Conservation (phyloP, 1,140 invertebrate species). For the Zaprionus davidi region DNA sequence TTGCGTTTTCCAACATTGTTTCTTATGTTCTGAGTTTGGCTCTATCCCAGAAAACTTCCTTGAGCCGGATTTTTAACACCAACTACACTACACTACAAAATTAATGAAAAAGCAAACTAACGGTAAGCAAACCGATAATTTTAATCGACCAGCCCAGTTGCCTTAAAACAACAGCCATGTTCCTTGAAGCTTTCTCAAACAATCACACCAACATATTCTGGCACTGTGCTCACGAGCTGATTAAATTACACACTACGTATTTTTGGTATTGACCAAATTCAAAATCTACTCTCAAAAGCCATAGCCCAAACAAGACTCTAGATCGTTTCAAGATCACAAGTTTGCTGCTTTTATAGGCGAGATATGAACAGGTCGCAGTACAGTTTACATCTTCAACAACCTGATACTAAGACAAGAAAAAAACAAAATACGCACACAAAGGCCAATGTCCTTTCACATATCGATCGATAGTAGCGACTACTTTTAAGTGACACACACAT, state of each 20-base stretch:
- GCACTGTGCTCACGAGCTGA: slow-evolving; percentile 39
- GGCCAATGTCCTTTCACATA: slow-evolving; percentile 43
- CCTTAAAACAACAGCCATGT: slow-evolving; percentile 28
- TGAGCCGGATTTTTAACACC: slow-evolving; percentile 25
- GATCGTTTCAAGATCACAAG: slow-evolving; percentile 39
- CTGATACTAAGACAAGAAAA: neutral
- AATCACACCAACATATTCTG: slow-evolving; percentile 17
- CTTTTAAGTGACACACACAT: slow-evolving; percentile 24
- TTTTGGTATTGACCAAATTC: slow-evolving; percentile 64
- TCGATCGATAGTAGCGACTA: slow-evolving; percentile 49
- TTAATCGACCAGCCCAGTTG: neutral
- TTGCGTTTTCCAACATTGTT: slow-evolving; percentile 36
- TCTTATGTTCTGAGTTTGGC: slow-evolving; percentile 27
- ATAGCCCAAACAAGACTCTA: slow-evolving; percentile 60
- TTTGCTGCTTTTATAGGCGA: slow-evolving; percentile 38
- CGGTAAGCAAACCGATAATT: slow-evolving; percentile 36
- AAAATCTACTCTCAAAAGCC: slow-evolving; percentile 46
- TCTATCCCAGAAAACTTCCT: slow-evolving; percentile 46
- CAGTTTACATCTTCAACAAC: slow-evolving; percentile 63
- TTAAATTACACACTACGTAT: slow-evolving; percentile 43
- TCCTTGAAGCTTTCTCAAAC: slow-evolving; percentile 24
- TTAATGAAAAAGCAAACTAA: slow-evolving; percentile 33
- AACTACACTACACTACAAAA: slow-evolving; percentile 46
- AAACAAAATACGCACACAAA: slow-evolving; percentile 9
- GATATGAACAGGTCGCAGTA: slow-evolving; percentile 35